Conservation (phyloP, 2,888 invertebrate species). For the Xestia ashworthii region DNA sequence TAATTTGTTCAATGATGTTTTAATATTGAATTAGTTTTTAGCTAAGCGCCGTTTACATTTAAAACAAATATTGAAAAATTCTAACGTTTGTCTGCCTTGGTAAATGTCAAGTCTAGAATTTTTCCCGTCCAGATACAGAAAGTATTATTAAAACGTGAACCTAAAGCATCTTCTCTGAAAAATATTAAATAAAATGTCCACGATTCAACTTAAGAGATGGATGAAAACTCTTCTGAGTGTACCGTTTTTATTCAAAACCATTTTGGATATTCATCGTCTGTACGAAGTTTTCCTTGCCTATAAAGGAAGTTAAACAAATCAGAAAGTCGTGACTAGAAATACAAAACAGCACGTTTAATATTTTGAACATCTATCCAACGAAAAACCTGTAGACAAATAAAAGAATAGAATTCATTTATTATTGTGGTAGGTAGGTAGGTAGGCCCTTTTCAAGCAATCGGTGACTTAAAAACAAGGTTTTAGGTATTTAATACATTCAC, state of each 20-base stretch:
- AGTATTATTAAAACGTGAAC: constrained; percentile 26
- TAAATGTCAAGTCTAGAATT: background rate
- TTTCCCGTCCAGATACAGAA: background rate
- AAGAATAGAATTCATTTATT: background rate
- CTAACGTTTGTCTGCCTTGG: background rate
- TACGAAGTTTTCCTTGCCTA: constrained; percentile 26
- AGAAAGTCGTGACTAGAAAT: constrained; percentile 40
- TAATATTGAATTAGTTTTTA: background rate
- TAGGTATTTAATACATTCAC: background rate
- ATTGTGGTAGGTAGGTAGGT: background rate
- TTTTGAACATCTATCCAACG: background rate
- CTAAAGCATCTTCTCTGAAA: constrained; percentile 14
- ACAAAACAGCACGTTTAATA: constrained; percentile 22
- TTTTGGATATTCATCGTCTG: constrained; percentile 47
- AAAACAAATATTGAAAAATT: background rate
- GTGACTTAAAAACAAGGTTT: background rate
- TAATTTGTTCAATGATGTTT: constrained; percentile 6
- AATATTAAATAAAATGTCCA: constrained; percentile 33
- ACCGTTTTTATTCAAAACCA: constrained; percentile 37
- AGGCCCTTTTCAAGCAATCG: background rate
- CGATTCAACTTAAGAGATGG: constrained; percentile 40
- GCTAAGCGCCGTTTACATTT: no score
- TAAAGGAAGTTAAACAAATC: constrained; percentile 46
- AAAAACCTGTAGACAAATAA: background rate
- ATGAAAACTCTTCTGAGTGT: constrained; percentile 44